Conservation (phyloP, 2,113 vertebrate species). For the Cynocephalus volans region DNA sequence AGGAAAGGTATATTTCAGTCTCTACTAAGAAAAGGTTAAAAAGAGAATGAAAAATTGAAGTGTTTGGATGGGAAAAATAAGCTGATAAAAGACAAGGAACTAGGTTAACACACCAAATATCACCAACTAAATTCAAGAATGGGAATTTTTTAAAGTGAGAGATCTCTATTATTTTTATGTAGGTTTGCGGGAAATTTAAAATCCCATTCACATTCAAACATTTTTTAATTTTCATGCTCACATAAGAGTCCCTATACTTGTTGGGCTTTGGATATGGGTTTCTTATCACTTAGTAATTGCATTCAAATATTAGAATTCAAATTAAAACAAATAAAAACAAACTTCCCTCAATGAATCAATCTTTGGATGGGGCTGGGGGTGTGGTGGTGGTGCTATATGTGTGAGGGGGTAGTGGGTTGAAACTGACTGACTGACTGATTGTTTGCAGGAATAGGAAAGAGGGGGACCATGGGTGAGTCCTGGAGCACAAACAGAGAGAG, state of each 20-base stretch:
- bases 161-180: background rate
- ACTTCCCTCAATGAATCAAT: background rate
- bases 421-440: background rate
- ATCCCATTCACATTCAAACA: background rate
- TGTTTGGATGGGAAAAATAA: background rate
- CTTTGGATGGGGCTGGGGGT: background rate
- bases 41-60: conserved; percentile 7
- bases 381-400: background rate
- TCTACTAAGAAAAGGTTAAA: background rate
- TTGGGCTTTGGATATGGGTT: background rate
- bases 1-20: background rate
- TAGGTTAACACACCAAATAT: conserved; percentile 8
- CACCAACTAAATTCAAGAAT: conserved; percentile 34
- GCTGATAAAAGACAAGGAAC: conserved; percentile 1
- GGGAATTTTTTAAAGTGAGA: background rate
- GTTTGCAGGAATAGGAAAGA: background rate
- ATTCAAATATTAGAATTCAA: background rate
- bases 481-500: background rate
- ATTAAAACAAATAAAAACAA: background rate
- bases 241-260: background rate
- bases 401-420: background rate
- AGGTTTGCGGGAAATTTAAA: background rate
- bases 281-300: background rate
- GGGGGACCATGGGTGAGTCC: background rate
- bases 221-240: conserved; percentile 23